Evolutionary conservation across 2,113 vertebrate genomes (phyloP), one percentile per base, ranked within the genome.

Genomic region (Sphaerodactylus townsendi): DNA sequence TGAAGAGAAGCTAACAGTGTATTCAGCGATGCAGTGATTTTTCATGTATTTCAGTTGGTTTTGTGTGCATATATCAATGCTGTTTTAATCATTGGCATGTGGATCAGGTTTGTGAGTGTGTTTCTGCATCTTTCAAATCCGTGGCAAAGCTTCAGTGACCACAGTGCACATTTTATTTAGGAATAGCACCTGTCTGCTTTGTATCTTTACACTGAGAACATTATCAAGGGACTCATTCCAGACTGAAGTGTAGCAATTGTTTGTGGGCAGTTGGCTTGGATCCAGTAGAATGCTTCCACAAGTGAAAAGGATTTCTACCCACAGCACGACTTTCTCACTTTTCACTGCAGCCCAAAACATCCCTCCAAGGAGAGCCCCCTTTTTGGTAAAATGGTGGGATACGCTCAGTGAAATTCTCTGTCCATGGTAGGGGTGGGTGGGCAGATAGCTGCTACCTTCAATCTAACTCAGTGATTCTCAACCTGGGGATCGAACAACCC

Each of bases 81-180:
- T 65, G 65, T 50, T 48, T 66, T 53, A 10, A 10, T 28, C 15
- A 50, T 2, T 69, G 21, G 39, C n/a, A 53, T 37, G 21, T 2
- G 33, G 39, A 2, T 0, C 0, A 39, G 46, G 2, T 2, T 1
- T 56, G 53, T 21, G 35, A 50, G 64, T 25, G 7, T 35, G 13
- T 65, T 15, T 37, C 62, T 25, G 25, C 46, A 41, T 41, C 30
- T 62, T 10, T 14, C 6, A 5, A 30, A 21, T 15, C 4, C 4
- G 3, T 59, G 8, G 3, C 28, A 48, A 39, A 8, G 11, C 5
- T 81, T 35, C 17, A 21, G 33, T 35, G 35, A 17, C 35, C 13
- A 37, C 33, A 17, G 8, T 69, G 17, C 35, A 15, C 30, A 66
- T 1, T 35, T 69, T 28, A 30, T 65, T 13, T 30, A 5, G n/a